Conservation (phyloP, 2,888 invertebrate species). For the Tenthredo distinguenda region DNA sequence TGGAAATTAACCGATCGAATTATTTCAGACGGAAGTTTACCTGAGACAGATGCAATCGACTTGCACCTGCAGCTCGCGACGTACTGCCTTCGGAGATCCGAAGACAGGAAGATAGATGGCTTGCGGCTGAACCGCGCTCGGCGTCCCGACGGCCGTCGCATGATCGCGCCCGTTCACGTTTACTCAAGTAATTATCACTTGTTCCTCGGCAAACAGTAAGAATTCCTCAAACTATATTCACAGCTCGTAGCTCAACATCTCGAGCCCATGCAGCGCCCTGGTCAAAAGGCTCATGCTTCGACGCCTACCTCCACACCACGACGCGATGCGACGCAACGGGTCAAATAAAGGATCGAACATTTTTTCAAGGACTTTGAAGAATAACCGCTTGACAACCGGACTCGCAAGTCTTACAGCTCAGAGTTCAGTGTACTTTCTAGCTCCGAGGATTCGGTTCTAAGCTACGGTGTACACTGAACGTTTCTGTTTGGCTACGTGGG, state of each 20-base stretch:
- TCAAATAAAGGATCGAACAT: constrained; percentile 44
- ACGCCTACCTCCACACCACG: neutral
- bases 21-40: neutral
- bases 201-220: constrained; percentile 60
- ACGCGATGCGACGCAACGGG: neutral
- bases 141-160: constrained; percentile 64
- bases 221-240: constrained; percentile 53
- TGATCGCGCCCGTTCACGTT: constrained; percentile 58
- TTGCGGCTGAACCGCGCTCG: constrained; percentile 55
- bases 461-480: constrained; percentile 13
- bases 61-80: constrained; percentile 56
- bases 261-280: constrained; percentile 6
- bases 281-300: constrained; percentile 7
- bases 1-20: neutral
- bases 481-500: constrained; percentile 11
- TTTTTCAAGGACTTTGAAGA: constrained; percentile 49
- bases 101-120: neutral
- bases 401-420: neutral
- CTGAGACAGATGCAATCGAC: constrained; percentile 42
- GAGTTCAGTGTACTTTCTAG: constrained; percentile 38
- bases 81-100: constrained; percentile 53
- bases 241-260: neutral
- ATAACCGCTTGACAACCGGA: constrained; percentile 47
- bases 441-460: neutral
- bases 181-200: constrained; percentile 64